Percentiles rank a stretch among this genome's conserved stretches.
Evolutionary conservation across 2,113 vertebrate genomes (phyloP).

Genomic region (Pedetes capensis): DNA sequence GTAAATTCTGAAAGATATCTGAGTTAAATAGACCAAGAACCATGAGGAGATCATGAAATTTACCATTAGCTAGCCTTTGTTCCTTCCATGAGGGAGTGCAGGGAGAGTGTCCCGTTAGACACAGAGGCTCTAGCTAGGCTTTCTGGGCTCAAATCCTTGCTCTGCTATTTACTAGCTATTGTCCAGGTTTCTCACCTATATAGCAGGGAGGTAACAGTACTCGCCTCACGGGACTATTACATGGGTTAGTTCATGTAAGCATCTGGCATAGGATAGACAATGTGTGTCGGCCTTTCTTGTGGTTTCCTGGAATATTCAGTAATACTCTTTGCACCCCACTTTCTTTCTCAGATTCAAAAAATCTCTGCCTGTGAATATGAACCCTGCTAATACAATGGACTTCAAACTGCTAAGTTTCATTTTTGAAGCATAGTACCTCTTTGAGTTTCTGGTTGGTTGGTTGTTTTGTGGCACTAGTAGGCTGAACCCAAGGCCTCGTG

Average conservation of each 20-base stretch:
- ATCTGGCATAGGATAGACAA: not conserved
- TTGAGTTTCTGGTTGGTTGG: too few relatives aligned
- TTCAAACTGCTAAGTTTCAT: not conserved
- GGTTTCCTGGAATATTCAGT: not conserved
- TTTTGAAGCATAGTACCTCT: not conserved
- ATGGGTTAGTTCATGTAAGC: not conserved
- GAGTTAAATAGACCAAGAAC: not conserved
- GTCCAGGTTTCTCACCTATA: not conserved
- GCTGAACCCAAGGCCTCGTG: too few relatives aligned
- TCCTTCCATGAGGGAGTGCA: not conserved
- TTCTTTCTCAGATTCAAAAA: not conserved
- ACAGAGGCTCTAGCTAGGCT: not conserved
- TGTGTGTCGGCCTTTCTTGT: fast-evolving
- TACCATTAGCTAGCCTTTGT: not conserved
- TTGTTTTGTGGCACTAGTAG: too few relatives aligned
- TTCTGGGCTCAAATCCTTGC: not conserved
- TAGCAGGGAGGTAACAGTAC: not conserved
- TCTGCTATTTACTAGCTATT: not conserved
- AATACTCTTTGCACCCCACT: not conserved
- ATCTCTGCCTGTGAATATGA: not conserved
- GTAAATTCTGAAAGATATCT: not conserved
- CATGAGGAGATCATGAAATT: not conserved
- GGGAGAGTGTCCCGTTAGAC: not conserved
- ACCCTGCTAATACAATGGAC: not conserved
- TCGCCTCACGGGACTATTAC: not conserved